Evolutionary conservation across 1,140 invertebrate species (phyloP), one percentile per base, ranked within the genome.

Genomic region (Eumaeus atala): DNA sequence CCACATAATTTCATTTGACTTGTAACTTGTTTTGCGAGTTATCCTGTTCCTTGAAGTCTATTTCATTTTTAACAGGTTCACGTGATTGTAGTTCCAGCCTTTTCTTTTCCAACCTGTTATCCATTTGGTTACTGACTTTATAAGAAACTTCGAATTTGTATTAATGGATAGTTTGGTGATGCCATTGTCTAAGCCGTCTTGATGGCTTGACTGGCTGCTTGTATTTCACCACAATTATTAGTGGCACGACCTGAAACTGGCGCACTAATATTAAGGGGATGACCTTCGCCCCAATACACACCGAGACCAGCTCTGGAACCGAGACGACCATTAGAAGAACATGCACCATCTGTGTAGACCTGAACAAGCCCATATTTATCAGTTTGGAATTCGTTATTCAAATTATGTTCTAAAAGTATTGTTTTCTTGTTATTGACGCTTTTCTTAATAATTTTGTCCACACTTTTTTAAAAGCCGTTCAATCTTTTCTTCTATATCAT

Each of bases 151-250:
- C 0, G 96, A 98, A 86, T 99, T 97, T 28, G 97, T 98, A 59
- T 93, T 90, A 14, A 99, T 91, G 55, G 91, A 90, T 0, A 98
- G 74, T 74, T 94, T 95, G 14, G 79, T 82, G 7, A 95, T 89
- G 67, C 93, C 93, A 72, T 91, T 87, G 11, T 88, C 72, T 51
- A 91, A 86, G 96, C 95, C 66, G 92, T 87, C 67, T 91, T 85
- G 6, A 98, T 92, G 9, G 97, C 98, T 72, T 89, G 82, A 9
- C 92, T 93, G 0, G 96, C 95, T 18, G 97, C 98, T 87, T 96
- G 93, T 54, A 99, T 98, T 87, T 99, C 98, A n/a, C 97, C 98
- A 65, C 93, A 93, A 77, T 99, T 99, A 75, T 99, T 99, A 2
- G 98, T 99, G 14, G 95, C 91, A 53, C 92, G 88, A 10, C 95